Evolutionary conservation across 2,113 vertebrate species (phyloP), one percentile per base, ranked within the genome.

Genomic region (Haemorhous mexicanus): DNA sequence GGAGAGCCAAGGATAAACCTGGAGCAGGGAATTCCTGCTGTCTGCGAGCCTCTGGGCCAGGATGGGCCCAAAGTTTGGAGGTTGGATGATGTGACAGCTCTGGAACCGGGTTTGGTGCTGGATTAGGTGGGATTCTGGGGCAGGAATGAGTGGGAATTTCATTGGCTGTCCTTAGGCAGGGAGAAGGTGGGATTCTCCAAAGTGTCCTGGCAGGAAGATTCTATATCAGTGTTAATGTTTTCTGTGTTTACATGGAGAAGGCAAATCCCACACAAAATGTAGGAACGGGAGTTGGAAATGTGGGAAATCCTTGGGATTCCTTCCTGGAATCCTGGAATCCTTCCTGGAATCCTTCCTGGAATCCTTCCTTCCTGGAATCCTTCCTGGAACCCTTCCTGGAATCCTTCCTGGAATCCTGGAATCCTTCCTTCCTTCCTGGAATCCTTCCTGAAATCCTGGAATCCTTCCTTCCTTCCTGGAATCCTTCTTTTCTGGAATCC

Each of bases 241-340:
- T 7, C 0, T 35, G 11, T 33, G 2, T 43, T 7, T n/a, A 24
- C 4, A 11, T 1, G 9, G 39, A 39, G 39, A 28, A 24, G 26
- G 28, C 7, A 88, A 70, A 70, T 20, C 47, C 49, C 12, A 3
- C 22, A 2, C 11, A 12, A 47, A 43, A 43, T 43, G 15, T 2
- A 3, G 33, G 66, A 53, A 15, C 2, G 1, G 66, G 64, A 15
- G 5, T 1, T 63, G 16, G 21, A 52, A 10, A 13, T 15, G 33
- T 10, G 17, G 27, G 16, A 43, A 53, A 13, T 52, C n/a, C 35
- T 37, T 50, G 68, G 37, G 49, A 72, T 53, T 70, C 41, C 41
- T 41, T 11, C 10, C n/a, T n/a, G n/a, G n/a, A n/a, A n/a, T n/a
- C n/a, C n/a, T n/a, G n/a, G n/a, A n/a, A n/a, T n/a, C n/a, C n/a